phyloP scores from a whole-genome alignment of 2,888 invertebrate genomes.

The Spodoptera picta region DNA sequence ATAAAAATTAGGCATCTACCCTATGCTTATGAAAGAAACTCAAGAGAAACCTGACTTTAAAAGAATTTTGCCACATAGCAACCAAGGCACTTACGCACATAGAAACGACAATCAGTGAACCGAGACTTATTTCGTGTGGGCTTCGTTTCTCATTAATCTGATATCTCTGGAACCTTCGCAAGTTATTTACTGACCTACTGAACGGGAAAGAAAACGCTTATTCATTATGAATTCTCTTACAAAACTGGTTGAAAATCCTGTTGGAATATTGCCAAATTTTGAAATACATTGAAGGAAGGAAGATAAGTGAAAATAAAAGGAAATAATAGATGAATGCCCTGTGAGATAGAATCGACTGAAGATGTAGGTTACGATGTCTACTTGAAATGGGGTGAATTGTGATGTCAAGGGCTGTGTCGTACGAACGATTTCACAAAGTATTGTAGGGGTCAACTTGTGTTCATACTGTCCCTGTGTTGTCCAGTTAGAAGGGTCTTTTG shows the following conservation, averaged over 20 bases:
- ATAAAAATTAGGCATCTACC: no score
- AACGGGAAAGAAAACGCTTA: no score
- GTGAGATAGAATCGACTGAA: conserved; percentile 25
- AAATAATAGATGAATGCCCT: conserved; percentile 21
- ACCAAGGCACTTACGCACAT: no score
- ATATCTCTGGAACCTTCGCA: background rate
- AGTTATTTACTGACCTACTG: no score
- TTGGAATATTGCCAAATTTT: conserved; percentile 21
- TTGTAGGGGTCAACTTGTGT: conserved; percentile 3
- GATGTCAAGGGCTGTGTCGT: conserved; percentile 31
- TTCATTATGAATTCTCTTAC: background rate
- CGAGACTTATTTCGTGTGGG: no score
- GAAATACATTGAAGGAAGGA: conserved; percentile 17
- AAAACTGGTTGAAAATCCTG: conserved; percentile 3
- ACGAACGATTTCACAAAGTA: conserved; percentile 5
- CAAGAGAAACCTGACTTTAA: no score
- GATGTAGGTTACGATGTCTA: conserved; percentile 34
- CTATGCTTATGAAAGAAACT: no score
- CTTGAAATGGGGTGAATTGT: conserved; percentile 27
- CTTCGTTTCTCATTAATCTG: background rate
- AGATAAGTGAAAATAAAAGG: conserved; percentile 25
- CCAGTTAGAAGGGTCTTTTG: no score
- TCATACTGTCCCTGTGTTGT: background rate
- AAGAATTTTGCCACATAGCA: no score
- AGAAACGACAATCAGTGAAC: no score